A percentile compares a stretch with the other conserved stretches of the same genome.
phyloP scores from a whole-genome alignment of 2,888 invertebrate species.

The Coremacera marginata region DNA sequence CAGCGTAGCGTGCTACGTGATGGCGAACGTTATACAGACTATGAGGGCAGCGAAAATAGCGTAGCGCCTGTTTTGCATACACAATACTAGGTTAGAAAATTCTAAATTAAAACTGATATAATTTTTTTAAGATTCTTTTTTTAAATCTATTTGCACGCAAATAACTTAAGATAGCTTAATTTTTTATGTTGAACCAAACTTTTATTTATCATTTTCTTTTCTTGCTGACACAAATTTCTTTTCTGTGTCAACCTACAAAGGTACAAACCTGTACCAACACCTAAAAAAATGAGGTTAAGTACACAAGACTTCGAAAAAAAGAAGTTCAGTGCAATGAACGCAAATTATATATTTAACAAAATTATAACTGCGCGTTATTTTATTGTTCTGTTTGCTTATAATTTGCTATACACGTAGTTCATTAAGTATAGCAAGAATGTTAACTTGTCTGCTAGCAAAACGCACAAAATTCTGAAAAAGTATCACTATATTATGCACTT shows the following conservation, averaged over 20 bases:
- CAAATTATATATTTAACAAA: not conserved
- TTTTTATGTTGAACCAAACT: not conserved
- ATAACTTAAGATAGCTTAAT: not conserved
- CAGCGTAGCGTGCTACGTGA: conserved; percentile 4
- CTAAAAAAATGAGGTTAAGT: conserved; percentile 51
- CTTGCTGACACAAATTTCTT: not conserved
- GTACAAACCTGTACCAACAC: no score
- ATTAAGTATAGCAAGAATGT: no score
- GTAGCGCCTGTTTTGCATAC: not conserved
- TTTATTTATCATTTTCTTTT: not conserved
- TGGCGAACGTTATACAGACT: no score
- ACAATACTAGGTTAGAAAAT: not conserved
- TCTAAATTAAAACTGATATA: no score
- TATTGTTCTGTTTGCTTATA: not conserved
- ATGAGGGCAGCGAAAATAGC: not conserved
- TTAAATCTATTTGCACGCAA: not conserved
- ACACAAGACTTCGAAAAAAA: conserved; percentile 35
- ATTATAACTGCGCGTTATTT: not conserved
- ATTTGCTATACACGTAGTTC: not conserved
- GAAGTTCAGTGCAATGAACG: not conserved
- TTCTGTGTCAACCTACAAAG: conserved; percentile 28
- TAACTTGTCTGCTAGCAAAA: no score
- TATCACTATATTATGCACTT: not conserved
- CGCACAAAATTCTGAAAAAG: not conserved
- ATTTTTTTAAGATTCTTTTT: no score